These are phyloP conservation scores for Tenthredo notha DNA, from an alignment of 2,888 invertebrate species.

Conservation along the genomic window DNA sequence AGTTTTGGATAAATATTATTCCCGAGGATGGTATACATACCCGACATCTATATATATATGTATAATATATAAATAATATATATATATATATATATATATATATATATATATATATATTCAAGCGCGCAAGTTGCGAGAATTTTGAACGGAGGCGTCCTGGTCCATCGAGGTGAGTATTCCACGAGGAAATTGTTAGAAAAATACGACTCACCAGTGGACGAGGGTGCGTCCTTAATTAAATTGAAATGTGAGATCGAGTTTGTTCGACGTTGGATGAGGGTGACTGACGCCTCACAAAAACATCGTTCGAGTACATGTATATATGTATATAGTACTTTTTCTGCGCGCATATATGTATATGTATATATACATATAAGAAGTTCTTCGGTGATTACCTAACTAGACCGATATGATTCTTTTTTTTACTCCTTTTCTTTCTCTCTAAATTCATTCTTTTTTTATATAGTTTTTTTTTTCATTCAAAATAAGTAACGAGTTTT, in stretches of 20 bases:
- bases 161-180: slow-evolving; percentile 3
- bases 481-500: slow-evolving; percentile 16
- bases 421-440: not conserved
- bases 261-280: not conserved
- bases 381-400: slow-evolving; percentile 30
- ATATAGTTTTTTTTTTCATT: not conserved
- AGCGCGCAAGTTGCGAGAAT: not conserved
- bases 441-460: not conserved
- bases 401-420: slow-evolving; percentile 49
- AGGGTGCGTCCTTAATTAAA: slow-evolving; percentile 32
- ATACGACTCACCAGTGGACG: not conserved
- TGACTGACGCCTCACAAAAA: slow-evolving; percentile 8
- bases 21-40: not conserved
- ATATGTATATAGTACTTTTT: not conserved
- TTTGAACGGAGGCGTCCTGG: not conserved
- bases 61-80: no score
- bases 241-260: slow-evolving; percentile 28
- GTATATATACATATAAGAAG: not conserved
- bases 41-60: no score
- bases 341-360: not conserved
- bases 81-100: no score
- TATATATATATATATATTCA: no score
- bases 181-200: slow-evolving; percentile 22
- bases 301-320: not conserved
- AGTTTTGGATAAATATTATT: slow-evolving; percentile 24